These are phyloP conservation scores for Heptranchias perlo DNA, from an alignment of 2,113 vertebrate genomes.

Conservation along the genomic window DNA sequence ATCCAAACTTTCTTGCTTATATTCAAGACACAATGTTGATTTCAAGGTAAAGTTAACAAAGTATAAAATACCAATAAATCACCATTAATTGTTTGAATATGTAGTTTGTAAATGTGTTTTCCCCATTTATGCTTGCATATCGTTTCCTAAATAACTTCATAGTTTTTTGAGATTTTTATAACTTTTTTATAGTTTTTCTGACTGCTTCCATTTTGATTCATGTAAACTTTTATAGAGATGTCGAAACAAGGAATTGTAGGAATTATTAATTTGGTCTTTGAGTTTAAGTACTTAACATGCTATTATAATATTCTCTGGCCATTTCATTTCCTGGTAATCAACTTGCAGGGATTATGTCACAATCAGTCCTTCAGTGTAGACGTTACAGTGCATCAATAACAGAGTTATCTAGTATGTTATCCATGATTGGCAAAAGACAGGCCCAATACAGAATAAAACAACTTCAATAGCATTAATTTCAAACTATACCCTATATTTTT, in stretches of 20 bases:
- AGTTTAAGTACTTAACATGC: no score
- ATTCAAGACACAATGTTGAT: conserved; percentile 96
- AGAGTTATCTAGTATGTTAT: not conserved
- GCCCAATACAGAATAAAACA: not conserved
- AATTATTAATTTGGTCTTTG: not conserved
- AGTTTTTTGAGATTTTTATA: not conserved
- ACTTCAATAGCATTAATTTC: not conserved
- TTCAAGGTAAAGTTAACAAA: conserved; percentile 63
- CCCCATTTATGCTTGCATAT: not conserved
- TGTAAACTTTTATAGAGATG: not conserved
- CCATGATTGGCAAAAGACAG: not conserved
- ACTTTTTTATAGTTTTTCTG: not conserved
- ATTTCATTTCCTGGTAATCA: not conserved
- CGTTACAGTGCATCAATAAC: not conserved
- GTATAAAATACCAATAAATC: not conserved
- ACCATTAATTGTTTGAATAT: not conserved
- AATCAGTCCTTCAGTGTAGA: not conserved
- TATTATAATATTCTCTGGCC: no score
- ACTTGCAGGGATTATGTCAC: not conserved
- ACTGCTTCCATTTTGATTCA: not conserved
- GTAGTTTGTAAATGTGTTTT: not conserved
- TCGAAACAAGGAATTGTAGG: not conserved
- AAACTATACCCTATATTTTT: not conserved
- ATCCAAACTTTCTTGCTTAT: conserved; percentile 87
- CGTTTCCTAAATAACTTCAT: not conserved